Evolutionary conservation across 2,888 invertebrate genomes (phyloP).

Genomic region (Tuta absoluta): DNA sequence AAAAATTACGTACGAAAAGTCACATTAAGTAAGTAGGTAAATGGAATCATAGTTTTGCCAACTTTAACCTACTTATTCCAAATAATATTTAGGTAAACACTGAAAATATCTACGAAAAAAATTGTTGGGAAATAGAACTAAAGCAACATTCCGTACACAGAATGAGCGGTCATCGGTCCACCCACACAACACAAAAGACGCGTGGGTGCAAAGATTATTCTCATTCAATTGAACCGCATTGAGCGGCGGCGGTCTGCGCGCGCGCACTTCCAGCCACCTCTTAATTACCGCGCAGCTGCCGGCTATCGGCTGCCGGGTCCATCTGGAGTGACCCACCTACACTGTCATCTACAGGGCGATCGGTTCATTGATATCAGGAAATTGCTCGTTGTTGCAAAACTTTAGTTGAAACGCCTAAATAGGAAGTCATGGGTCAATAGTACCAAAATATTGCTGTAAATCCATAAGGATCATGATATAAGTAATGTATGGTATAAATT

Average conservation of each 20-base stretch:
- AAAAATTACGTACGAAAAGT: background rate
- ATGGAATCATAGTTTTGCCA: too few species aligned
- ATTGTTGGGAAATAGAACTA: conserved; percentile 39
- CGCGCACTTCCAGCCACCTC: conserved; percentile 80
- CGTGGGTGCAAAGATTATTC: conserved; percentile 82
- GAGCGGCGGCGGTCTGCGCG: conserved; percentile 58
- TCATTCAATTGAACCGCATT: conserved; percentile 81
- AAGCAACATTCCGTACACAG: conserved; percentile 52
- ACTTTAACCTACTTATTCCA: background rate
- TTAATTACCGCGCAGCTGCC: conserved; percentile 80
- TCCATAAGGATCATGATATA: too few species aligned
- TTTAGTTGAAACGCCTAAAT: too few species aligned
- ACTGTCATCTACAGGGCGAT: conserved; percentile 36
- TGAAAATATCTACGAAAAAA: background rate
- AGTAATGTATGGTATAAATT: too few species aligned
- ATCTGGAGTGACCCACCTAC: conserved; percentile 78
- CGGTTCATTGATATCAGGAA: conserved; percentile 5
- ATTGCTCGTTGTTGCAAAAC: background rate
- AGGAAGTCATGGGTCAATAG: too few species aligned
- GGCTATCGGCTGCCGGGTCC: conserved; percentile 61
- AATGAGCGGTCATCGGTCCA: conserved; percentile 74
- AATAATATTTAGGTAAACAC: background rate
- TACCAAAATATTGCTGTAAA: too few species aligned
- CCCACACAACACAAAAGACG: conserved; percentile 75
- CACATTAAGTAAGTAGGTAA: too few species aligned